These are phyloP conservation scores for Anolis carolinensis DNA, from an alignment of 2,113 vertebrate genomes.

Conservation along the genomic window DNA sequence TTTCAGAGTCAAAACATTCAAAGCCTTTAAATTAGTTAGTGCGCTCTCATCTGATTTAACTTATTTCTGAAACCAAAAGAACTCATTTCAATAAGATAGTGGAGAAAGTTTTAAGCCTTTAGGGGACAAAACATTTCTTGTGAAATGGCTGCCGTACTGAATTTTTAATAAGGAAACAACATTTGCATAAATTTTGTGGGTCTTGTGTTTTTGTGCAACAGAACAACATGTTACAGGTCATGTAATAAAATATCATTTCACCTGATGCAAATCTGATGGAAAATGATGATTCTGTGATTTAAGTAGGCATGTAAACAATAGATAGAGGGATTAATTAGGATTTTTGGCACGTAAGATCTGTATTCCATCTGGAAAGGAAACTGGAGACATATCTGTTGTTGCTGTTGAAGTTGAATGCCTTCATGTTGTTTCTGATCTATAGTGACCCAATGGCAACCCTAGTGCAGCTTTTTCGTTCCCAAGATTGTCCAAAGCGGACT, in stretches of 20 bases:
- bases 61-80: slow-evolving; percentile 13
- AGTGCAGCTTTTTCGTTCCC: too few species aligned
- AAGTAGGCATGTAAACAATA: background rate
- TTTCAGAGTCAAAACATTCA: background rate
- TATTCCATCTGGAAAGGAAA: background rate
- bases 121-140: background rate
- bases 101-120: background rate
- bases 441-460: too few species aligned
- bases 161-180: background rate
- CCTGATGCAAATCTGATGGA: background rate
- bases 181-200: background rate
- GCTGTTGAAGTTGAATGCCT: too few species aligned
- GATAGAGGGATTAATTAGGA: background rate
- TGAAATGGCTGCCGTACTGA: background rate
- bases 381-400: too few species aligned
- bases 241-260: background rate
- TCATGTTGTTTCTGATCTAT: too few species aligned
- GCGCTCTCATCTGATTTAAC: slow-evolving; percentile 15
- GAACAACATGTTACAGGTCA: background rate
- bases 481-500: too few species aligned
- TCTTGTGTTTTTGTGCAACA: background rate
- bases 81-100: background rate
- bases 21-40: slow-evolving; percentile 3
- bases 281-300: background rate
- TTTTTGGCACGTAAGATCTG: background rate